Conservation (phyloP, 2,797 vertebrate genomes). For the Euphonia xanthogaster region DNA sequence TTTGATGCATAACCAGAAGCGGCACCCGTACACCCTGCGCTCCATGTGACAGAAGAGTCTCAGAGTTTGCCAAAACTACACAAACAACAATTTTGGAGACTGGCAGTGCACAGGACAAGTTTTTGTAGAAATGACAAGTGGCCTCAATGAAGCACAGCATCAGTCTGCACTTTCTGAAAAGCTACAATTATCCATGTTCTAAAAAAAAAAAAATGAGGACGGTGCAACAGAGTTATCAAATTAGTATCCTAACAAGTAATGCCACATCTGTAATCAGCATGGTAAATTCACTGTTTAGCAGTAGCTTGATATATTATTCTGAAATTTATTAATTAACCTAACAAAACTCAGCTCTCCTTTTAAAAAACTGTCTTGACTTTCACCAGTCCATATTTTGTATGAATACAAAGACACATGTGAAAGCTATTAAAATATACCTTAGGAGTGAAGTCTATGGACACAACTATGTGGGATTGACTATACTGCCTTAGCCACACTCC, state of each 20-base stretch:
- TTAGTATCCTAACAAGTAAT: not conserved
- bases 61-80: not conserved
- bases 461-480: not conserved
- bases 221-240: not conserved
- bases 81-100: not conserved
- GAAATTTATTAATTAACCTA: not conserved
- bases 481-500: not conserved
- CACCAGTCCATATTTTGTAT: not conserved
- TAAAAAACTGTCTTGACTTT: not conserved
- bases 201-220: not conserved
- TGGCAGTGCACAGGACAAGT: fast-evolving
- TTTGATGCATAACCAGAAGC: not conserved
- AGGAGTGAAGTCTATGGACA: not conserved
- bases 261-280: not conserved
- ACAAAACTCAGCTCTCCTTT: not conserved
- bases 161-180: not conserved
- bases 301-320: not conserved
- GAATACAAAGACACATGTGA: not conserved
- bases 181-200: not conserved
- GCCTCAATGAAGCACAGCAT: not conserved
- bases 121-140: not conserved
- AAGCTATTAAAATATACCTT: fast-evolving
- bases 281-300: not conserved
- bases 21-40: fast-evolving
- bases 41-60: fast-evolving